A percentile compares a stretch with the other conserved stretches of the same genome.
Evolutionary conservation across 2,888 invertebrate genomes (phyloP).

Genomic region (Protonemura montana): DNA sequence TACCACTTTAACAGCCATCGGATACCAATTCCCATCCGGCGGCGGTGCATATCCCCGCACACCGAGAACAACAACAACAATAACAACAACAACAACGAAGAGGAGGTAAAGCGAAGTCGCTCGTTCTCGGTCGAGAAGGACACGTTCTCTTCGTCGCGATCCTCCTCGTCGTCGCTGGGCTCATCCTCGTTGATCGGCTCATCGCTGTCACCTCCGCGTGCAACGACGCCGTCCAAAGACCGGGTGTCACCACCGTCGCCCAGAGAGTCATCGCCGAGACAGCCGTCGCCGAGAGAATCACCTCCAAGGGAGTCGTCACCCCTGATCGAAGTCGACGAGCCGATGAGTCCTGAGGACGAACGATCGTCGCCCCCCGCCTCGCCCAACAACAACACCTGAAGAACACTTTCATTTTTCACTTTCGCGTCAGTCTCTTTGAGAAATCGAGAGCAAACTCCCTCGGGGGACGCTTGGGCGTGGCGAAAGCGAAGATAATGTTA

Average conservation of each 20-base stretch:
- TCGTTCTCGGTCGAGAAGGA: constrained; percentile 67
- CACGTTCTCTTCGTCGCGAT: constrained; percentile 66
- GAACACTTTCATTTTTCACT: constrained; percentile 47
- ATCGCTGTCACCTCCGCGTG: constrained; percentile 43
- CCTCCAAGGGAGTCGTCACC: background rate
- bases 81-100: constrained; percentile 47
- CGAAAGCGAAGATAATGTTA: constrained; percentile 48
- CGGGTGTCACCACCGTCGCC: constrained; percentile 21
- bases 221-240: constrained; percentile 37
- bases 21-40: constrained; percentile 19
- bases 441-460: constrained; percentile 50
- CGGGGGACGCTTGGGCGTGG: constrained; percentile 47
- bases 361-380: constrained; percentile 56
- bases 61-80: constrained; percentile 28
- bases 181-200: constrained; percentile 47
- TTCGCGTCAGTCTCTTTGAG: constrained; percentile 45
- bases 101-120: constrained; percentile 61
- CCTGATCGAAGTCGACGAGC: constrained; percentile 35
- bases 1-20: constrained; percentile 42
- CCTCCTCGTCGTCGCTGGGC: constrained; percentile 53
- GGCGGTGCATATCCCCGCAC: constrained; percentile 43
- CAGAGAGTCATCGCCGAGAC: background rate
- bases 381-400: constrained; percentile 58
- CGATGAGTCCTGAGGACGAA: constrained; percentile 41
- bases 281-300: constrained; percentile 35